Percentiles rank a stretch among this genome's conserved stretches.
phyloP scores from a whole-genome alignment of 2,888 invertebrate species.

The Papilio gigon region DNA sequence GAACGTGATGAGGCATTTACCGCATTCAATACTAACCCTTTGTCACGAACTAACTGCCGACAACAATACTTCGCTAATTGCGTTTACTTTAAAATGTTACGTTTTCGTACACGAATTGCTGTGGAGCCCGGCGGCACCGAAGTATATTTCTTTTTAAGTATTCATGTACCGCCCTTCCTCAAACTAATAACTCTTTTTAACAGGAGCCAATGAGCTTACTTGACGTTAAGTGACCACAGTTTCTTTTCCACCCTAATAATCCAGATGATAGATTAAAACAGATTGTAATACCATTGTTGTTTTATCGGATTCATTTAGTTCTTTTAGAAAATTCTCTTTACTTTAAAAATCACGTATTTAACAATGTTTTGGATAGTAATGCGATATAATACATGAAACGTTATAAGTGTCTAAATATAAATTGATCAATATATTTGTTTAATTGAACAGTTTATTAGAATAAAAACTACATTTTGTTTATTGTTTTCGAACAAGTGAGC shows the following conservation, averaged over 20 bases:
- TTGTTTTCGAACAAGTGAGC: no score
- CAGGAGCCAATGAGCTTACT: background rate
- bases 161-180: background rate
- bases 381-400: no score
- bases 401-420: no score
- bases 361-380: no score
- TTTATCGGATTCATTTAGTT: no score
- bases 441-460: no score
- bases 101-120: slow-evolving; percentile 39
- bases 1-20: slow-evolving; percentile 61
- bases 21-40: slow-evolving; percentile 54
- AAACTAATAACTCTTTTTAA: background rate
- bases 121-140: background rate
- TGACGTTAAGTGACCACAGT: background rate
- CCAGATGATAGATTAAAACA: no score
- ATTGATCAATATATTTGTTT: no score
- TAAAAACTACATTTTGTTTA: no score
- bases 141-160: background rate
- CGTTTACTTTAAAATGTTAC: slow-evolving; percentile 51
- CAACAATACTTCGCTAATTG: slow-evolving; percentile 58
- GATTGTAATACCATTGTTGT: no score
- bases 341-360: no score
- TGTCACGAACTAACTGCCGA: slow-evolving; percentile 56
- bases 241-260: background rate
- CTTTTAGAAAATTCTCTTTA: no score